Base-by-base conservation (phyloP, 2,888 invertebrate genomes). In the Mellilla xanthometata region DNA sequence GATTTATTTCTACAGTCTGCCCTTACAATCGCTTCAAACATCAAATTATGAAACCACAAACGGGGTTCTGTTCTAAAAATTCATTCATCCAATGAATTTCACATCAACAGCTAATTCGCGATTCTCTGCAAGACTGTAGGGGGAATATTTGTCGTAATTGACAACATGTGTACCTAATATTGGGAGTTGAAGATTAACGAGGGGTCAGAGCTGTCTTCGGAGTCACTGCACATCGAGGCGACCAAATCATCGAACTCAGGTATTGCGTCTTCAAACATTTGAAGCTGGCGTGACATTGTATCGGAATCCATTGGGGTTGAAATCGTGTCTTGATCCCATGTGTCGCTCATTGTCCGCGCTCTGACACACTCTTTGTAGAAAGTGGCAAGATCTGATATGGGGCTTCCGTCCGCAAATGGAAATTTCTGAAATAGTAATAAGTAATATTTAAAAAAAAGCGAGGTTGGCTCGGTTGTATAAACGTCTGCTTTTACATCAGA, bases 361-460 rank as follows among this genome's bases (percentile, higher is more conserved):
- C 92, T 92, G 68, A 95, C 92, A 79, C 95, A 96, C 67, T 96
- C 95, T 22, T 93, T 91, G 81, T 95, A 96, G 82, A 96, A 96
- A 52, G 92, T 91, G 0, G 95, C 94, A 51, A 96, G 86, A 65
- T 96, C 96, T 30, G 92, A 92, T 62, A 94, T 93, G 0, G 93
- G 92, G 61, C 92, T 94, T 47, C 93, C 91, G 51, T 92, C 94
- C 31, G 95, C 95, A 72, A 96, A 96, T 2, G 96, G 95, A 35
- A 95, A 94, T 81, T 94, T 95, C 95, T 95, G 90, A 1, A 68
- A 71, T 23, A 1, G n/a, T n/a, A n/a, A n/a, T n/a, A n/a, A n/a
- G n/a, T n/a, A n/a, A n/a, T n/a, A n/a, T n/a, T n/a, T n/a, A n/a
- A n/a, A n/a, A n/a, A n/a, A n/a, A n/a, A n/a, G n/a, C n/a, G n/a